Evolutionary conservation across 2,888 invertebrate genomes (phyloP), one percentile per base, ranked within the genome.

Genomic region (Xestia xanthographa): DNA sequence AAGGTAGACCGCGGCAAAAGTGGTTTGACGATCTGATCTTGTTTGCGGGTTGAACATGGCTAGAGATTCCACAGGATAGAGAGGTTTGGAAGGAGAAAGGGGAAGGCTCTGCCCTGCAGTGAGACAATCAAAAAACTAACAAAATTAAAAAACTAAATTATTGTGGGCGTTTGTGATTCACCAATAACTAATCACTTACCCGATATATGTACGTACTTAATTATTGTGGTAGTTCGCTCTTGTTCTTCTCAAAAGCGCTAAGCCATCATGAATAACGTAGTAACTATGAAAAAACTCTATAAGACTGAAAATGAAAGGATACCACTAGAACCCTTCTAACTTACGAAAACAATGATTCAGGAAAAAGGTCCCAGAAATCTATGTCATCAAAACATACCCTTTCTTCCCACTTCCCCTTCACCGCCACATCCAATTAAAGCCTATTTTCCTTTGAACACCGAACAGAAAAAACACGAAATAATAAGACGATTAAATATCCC

Each of bases 401-500:
- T 84, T 72, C 38, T 43, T 6, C 56, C 62, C 58, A 22, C 22
- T 66, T 63, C 50, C 38, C n/a, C 53, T 22, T 62, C 56, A 43
- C 66, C 71, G 14, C 68, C 63, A 26, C 43, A 82, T 62, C 56
- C 58, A 82, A 85, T 85, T 82, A 83, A 85, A 69, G 71, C 48
- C 72, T 38, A 43, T 70, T 77, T 50, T 62, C 50, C 45, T 20
- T 20, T 62, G 12, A 43, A 71, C 53, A 73, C 26, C 14, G 72
- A 69, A 41, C 48, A 79, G 66, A 78, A 84, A 84, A 86, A 81
- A 77, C 66, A 80, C 60, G 66, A 83, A 88, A 78, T 83, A 81
- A 85, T 83, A 87, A 85, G 85, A 73, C 75, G 82, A 87, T 87
- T 83, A 85, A 85, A 83, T 78, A 79, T 34, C 67, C 67, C 50